Evolutionary conservation across 2,888 invertebrate genomes (phyloP).

Genomic region (Ceriagrion tenellum): DNA sequence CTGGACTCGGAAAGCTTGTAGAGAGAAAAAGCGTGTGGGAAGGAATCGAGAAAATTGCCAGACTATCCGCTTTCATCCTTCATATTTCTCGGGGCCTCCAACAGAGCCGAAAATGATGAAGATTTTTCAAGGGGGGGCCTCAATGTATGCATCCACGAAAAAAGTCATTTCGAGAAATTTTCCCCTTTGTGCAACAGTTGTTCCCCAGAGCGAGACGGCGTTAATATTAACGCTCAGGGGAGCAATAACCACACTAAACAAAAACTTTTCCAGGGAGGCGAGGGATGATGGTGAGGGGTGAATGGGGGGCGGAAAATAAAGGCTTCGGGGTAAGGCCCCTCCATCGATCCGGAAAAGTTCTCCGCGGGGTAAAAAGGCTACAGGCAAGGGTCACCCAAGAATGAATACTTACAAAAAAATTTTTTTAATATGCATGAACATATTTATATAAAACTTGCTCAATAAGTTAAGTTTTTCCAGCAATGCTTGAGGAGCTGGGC

Average conservation of each 20-base stretch:
- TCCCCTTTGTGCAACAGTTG: constrained; percentile 42
- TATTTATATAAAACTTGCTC: background rate
- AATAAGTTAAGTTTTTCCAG: background rate
- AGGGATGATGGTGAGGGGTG: background rate
- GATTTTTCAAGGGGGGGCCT: background rate
- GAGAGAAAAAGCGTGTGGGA: background rate
- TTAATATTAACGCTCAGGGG: constrained; percentile 54
- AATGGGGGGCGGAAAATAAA: background rate
- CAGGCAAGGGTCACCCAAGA: background rate
- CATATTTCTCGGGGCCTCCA: background rate
- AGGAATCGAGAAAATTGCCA: background rate
- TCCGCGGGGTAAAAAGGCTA: background rate
- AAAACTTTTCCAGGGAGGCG: constrained; percentile 24
- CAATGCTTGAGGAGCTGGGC: too few species aligned
- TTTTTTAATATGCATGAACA: background rate
- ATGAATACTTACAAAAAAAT: background rate
- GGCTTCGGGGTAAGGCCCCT: background rate
- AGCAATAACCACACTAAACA: constrained; percentile 42
- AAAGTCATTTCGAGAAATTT: constrained; percentile 12
- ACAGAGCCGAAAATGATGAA: constrained; percentile 2
- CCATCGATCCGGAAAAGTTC: constrained; percentile 7
- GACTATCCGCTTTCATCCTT: background rate
- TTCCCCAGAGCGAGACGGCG: background rate
- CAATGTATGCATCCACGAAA: background rate
- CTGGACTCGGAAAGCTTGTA: too few species aligned